Evolutionary conservation across 2,888 invertebrate genomes (phyloP).

Genomic region (Dynastes grantii): DNA sequence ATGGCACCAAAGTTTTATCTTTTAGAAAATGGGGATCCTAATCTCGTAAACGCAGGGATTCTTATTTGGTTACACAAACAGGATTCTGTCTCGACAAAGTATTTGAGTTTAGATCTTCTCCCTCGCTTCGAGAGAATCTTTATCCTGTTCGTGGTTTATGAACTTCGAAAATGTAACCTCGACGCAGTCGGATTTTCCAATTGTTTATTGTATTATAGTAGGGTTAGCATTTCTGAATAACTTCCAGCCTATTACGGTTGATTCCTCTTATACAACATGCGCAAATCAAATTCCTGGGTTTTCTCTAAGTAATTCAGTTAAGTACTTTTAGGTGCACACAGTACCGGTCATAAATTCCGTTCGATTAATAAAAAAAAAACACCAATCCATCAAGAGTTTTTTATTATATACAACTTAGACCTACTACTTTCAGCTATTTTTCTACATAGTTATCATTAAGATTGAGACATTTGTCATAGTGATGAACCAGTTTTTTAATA

Average conservation of each 20-base stretch:
- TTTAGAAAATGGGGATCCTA: slow-evolving; percentile 31
- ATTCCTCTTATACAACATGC: not conserved
- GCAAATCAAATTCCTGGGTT: too few relatives aligned
- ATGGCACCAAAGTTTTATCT: slow-evolving; percentile 33
- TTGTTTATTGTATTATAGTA: slow-evolving; percentile 11
- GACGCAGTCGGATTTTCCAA: slow-evolving; percentile 17
- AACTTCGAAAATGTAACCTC: slow-evolving; percentile 19
- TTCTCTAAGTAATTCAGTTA: too few relatives aligned
- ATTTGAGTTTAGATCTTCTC: slow-evolving; percentile 41
- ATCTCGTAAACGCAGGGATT: slow-evolving; percentile 31
- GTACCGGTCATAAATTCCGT: too few relatives aligned
- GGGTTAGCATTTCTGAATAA: slow-evolving; percentile 1
- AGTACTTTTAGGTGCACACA: too few relatives aligned
- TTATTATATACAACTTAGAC: too few relatives aligned
- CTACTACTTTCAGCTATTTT: too few relatives aligned
- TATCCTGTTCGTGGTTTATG: slow-evolving; percentile 25
- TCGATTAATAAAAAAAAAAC: too few relatives aligned
- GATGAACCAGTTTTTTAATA: too few relatives aligned
- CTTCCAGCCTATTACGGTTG: not conserved
- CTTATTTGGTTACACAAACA: slow-evolving; percentile 45
- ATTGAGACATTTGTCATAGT: too few relatives aligned
- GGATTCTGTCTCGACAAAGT: slow-evolving; percentile 23
- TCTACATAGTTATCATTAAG: too few relatives aligned
- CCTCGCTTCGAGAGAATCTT: slow-evolving; percentile 29
- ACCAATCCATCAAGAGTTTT: too few relatives aligned